Evolutionary conservation across 2,797 vertebrate species (phyloP), one percentile per base, ranked within the genome.

Genomic region (Epinephelus malabaricus): DNA sequence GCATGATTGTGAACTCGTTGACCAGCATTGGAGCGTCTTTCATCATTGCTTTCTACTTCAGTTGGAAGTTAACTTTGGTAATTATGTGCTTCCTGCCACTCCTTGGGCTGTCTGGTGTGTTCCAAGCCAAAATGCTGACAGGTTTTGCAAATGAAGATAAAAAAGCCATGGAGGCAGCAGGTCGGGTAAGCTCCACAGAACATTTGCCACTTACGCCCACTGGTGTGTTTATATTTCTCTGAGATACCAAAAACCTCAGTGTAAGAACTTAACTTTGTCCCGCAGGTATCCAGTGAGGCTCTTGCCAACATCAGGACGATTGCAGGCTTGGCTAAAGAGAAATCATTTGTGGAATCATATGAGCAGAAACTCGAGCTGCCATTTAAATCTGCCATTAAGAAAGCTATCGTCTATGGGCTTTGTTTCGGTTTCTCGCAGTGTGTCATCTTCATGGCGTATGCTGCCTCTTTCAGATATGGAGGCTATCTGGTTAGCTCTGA

Each of bases 41-140:
- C 67, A 94, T 96, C 85, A 96, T 96, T 50, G 94, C 95, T n/a
- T 95, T 96, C 76, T 96, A 94, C 94, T 96, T 95, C 87, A 96
- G 96, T 72, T 96, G 95, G 95, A 96, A 96, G 84, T 83, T 96
- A 76, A 92, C 94, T 13, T 79, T 96, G 23, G 94, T 96, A 13
- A 94, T 96, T 17, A 65, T 92, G 76, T 96, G 95, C 84, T 96
- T 96, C 83, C 80, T 96, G 71, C 95, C 96, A 0, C 86, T 96
- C 45, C 92, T 96, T 17, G 96, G 90, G 1, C 79, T 96, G 19
- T 95, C 95, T 8, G 95, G 95, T 9, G 83, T 82, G 17, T 91
- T 95, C 67, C 96, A 96, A 89, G 90, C 94, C 25, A 96, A 95
- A 85, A 95, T 96, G 94, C 83, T 96, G 60, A 95, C 94, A 64